Conservation (phyloP, 2,113 vertebrate genomes). For the Dasyurus viverrinus region DNA sequence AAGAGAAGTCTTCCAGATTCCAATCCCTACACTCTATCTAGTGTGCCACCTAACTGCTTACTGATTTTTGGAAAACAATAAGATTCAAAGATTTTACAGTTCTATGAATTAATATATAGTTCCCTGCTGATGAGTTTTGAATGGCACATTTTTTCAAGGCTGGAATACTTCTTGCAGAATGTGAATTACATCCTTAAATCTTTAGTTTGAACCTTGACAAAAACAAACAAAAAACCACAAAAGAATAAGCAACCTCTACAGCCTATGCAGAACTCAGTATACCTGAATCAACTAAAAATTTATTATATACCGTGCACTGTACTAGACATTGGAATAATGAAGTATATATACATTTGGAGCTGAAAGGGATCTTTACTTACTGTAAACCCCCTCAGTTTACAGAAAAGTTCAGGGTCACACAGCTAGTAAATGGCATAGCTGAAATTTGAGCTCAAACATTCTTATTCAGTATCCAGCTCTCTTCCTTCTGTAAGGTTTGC, state of each 20-base stretch:
- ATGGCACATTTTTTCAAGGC: not conserved
- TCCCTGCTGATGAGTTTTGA: not conserved
- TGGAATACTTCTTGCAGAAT: not conserved
- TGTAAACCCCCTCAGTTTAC: not conserved
- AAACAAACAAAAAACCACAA: not conserved
- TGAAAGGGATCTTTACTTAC: not conserved
- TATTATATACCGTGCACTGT: not conserved
- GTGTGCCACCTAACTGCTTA: not conserved
- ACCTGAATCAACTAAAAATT: not conserved
- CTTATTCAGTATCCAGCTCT: not conserved
- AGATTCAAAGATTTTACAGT: not conserved
- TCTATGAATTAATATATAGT: not conserved
- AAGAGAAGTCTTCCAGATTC: not conserved
- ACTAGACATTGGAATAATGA: not conserved
- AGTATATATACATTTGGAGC: not conserved
- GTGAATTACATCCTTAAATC: not conserved
- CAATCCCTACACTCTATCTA: not conserved
- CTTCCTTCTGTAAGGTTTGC: not conserved
- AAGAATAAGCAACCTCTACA: not conserved
- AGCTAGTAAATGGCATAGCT: conserved; percentile 3
- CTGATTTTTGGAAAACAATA: not conserved
- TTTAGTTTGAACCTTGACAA: not conserved
- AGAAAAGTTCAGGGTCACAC: not conserved
- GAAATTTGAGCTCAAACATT: not conserved
- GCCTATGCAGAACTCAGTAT: not conserved